These are phyloP conservation scores for Nycteola revayana DNA, from an alignment of 2,888 invertebrate genomes.

Conservation along the genomic window DNA sequence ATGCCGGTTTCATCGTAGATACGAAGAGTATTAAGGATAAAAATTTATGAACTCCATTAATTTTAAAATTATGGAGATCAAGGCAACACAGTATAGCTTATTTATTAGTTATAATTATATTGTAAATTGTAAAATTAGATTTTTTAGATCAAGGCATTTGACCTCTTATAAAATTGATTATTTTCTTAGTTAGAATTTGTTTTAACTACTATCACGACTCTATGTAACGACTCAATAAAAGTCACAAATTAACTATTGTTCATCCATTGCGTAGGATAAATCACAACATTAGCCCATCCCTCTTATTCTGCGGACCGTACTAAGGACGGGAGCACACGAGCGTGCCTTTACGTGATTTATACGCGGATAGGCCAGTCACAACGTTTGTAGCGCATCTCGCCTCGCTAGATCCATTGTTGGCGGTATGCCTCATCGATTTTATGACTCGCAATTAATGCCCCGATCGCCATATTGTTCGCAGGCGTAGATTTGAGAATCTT, in stretches of 20 bases:
- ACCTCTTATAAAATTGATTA: too few relatives aligned
- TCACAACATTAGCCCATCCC: constrained; percentile 12
- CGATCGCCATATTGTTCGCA: constrained; percentile 54
- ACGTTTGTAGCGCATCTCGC: constrained; percentile 55
- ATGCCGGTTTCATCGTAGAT: too few relatives aligned
- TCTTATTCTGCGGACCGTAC: constrained; percentile 37
- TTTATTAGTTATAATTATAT: too few relatives aligned
- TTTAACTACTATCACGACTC: too few relatives aligned
- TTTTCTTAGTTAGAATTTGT: too few relatives aligned
- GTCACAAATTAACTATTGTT: not conserved
- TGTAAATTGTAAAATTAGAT: too few relatives aligned
- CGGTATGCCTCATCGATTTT: constrained; percentile 60
- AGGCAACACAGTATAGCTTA: too few relatives aligned
- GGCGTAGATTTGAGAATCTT: constrained; percentile 24
- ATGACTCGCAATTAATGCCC: constrained; percentile 66
- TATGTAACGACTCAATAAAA: too few relatives aligned
- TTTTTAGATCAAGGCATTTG: too few relatives aligned
- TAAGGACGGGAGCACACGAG: constrained; percentile 56
- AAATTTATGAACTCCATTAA: too few relatives aligned
- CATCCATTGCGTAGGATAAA: constrained; percentile 11
- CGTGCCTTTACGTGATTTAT: constrained; percentile 64
- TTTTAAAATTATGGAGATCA: too few relatives aligned
- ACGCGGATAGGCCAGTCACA: constrained; percentile 55
- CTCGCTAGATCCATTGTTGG: constrained; percentile 48
- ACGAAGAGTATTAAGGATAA: too few relatives aligned